These are phyloP conservation scores for Montipora cactus DNA, from an alignment of 64 coral and sea anemone genomes.

Conservation along the genomic window DNA sequence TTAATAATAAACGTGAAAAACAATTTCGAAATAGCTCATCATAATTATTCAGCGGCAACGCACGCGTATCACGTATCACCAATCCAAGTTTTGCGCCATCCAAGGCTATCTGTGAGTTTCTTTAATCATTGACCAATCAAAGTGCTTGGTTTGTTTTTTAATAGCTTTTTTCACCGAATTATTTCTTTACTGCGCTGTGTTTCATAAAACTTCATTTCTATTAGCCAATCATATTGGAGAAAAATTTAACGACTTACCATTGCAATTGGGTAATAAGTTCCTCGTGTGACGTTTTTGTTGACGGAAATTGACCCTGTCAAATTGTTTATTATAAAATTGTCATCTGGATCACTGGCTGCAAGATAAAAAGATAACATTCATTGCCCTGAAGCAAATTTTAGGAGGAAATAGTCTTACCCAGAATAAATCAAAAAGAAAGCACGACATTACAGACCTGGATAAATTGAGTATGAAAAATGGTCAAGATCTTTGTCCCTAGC, in stretches of 20 bases:
- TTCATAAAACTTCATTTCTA: no score
- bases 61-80: no score
- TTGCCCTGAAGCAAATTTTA: neutral
- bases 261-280: slow-evolving; percentile 42
- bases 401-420: neutral
- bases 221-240: no score
- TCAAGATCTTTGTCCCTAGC: slow-evolving; percentile 65
- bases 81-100: no score
- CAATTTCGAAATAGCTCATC: no score
- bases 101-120: no score
- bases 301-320: slow-evolving; percentile 54
- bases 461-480: slow-evolving; percentile 47
- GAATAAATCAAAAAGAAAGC: neutral
- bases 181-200: no score
- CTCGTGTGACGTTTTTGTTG: slow-evolving; percentile 32
- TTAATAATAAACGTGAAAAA: no score
- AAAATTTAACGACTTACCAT: slow-evolving; percentile 45
- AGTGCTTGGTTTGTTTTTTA: no score
- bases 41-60: no score
- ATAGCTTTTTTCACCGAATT: no score
- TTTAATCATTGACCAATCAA: no score
- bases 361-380: neutral
- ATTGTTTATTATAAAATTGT: slow-evolving; percentile 52
- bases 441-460: slow-evolving; percentile 46
- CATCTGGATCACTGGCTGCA: slow-evolving; percentile 51